Percentiles rank a stretch among this genome's conserved stretches.
Conservation (phyloP, 1,140 invertebrate genomes). For the Solenopsis invicta region DNA sequence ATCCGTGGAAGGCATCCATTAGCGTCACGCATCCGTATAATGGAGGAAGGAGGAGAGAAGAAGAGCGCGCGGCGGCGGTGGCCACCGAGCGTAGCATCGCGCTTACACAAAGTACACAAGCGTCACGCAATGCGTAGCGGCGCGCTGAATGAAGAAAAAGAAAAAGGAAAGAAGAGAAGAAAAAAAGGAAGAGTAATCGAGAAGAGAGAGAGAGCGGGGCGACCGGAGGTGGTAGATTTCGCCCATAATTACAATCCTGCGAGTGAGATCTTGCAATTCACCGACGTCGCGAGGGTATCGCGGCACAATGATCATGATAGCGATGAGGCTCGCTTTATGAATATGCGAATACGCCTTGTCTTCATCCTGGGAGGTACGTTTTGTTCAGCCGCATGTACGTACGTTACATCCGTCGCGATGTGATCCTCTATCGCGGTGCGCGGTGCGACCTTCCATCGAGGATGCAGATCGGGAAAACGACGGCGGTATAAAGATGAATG, state of each 20-base stretch:
- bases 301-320: constrained; percentile 26
- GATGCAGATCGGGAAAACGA: constrained; percentile 22
- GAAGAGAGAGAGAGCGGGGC: no score
- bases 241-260: constrained; percentile 46
- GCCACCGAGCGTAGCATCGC: constrained; percentile 14
- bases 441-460: no score
- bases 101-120: constrained; percentile 9
- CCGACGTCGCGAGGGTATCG: constrained; percentile 37
- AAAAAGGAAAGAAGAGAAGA: neutral
- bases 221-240: constrained; percentile 52
- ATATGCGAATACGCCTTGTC: constrained; percentile 55
- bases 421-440: no score
- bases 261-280: constrained; percentile 29
- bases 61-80: constrained; percentile 19
- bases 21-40: constrained; percentile 46
- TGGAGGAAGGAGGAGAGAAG: neutral
- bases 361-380: constrained; percentile 33
- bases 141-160: neutral
- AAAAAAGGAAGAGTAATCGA: neutral
- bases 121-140: constrained; percentile 58
- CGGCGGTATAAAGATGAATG: constrained; percentile 29
- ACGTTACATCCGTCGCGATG: neutral
- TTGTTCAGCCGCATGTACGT: neutral
- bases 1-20: constrained; percentile 53
- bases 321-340: constrained; percentile 43